A percentile compares a stretch with the other conserved stretches of the same genome.
These are phyloP conservation scores for Trinectes maculatus DNA, from an alignment of 2,113 vertebrate genomes.

Conservation along the genomic window DNA sequence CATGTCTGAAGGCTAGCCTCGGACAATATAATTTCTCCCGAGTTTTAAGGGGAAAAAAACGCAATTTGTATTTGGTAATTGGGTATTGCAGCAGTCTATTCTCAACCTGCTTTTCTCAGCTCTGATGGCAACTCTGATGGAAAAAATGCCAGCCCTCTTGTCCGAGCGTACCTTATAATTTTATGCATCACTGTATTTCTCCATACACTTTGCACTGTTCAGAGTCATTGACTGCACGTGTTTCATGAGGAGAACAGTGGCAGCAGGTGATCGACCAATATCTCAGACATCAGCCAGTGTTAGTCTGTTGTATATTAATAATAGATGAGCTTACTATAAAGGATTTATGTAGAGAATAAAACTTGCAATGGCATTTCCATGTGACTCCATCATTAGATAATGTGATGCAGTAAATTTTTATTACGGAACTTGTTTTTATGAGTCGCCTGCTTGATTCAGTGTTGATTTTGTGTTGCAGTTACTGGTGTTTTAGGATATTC, in stretches of 20 bases:
- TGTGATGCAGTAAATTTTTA: no score
- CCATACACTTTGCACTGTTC: conserved; percentile 39
- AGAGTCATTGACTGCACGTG: conserved; percentile 28
- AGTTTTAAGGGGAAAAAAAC: conserved; percentile 39
- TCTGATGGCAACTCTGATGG: conserved; percentile 16
- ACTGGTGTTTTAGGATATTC: neutral
- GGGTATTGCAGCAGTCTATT: conserved; percentile 61
- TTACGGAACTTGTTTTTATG: no score
- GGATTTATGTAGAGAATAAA: no score
- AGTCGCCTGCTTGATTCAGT: neutral
- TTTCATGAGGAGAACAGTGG: conserved; percentile 30
- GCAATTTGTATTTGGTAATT: conserved; percentile 61
- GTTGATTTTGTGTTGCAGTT: neutral
- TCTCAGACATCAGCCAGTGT: no score
- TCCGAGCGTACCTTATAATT: conserved; percentile 67
- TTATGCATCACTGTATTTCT: conserved; percentile 69
- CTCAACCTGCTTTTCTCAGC: conserved; percentile 47
- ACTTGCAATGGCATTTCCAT: no score
- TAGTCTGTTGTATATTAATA: no score
- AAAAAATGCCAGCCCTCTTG: conserved; percentile 33
- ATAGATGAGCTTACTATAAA: neutral
- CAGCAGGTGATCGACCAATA: no score
- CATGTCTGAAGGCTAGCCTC: conserved; percentile 35
- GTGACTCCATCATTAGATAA: no score
- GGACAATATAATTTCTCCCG: conserved; percentile 57